These are phyloP conservation scores for Dasypolia templi DNA, from an alignment of 2,888 invertebrate genomes.

Conservation along the genomic window DNA sequence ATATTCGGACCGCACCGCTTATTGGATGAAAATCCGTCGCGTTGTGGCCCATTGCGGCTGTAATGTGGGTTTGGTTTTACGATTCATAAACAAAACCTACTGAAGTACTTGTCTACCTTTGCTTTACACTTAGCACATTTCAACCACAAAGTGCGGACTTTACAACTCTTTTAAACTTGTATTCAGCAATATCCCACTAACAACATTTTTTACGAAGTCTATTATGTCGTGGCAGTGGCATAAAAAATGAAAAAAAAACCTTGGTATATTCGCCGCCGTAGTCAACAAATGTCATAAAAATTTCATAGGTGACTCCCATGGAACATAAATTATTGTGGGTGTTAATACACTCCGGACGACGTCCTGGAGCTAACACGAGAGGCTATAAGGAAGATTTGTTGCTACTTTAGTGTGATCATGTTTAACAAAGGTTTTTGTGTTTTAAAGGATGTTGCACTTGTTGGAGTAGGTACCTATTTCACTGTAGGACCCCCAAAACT, in stretches of 20 bases:
- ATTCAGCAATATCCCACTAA: slow-evolving; percentile 31
- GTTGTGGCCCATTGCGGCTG: too few species aligned
- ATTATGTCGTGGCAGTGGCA: slow-evolving; percentile 31
- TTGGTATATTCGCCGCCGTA: slow-evolving; percentile 73
- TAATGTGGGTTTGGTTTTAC: not conserved
- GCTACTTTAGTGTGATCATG: slow-evolving; percentile 56
- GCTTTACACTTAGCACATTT: not conserved
- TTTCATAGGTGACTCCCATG: slow-evolving; percentile 80
- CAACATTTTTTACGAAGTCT: slow-evolving; percentile 51
- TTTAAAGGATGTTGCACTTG: not conserved
- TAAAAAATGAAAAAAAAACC: slow-evolving; percentile 67
- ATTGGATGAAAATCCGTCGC: too few species aligned
- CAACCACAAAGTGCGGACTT: slow-evolving; percentile 25
- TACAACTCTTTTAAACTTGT: slow-evolving; percentile 25
- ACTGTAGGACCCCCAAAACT: not conserved
- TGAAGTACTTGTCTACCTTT: not conserved
- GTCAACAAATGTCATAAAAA: slow-evolving; percentile 79
- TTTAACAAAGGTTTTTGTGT: slow-evolving; percentile 30
- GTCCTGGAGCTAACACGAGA: slow-evolving; percentile 58
- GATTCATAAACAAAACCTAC: not conserved
- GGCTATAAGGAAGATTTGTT: slow-evolving; percentile 55
- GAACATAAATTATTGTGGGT: slow-evolving; percentile 81
- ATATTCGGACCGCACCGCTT: too few species aligned
- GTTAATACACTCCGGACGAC: slow-evolving; percentile 77
- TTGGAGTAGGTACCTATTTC: not conserved